Evolutionary conservation across 2,797 vertebrate species (phyloP).

Genomic region (Myotis pilosus): DNA sequence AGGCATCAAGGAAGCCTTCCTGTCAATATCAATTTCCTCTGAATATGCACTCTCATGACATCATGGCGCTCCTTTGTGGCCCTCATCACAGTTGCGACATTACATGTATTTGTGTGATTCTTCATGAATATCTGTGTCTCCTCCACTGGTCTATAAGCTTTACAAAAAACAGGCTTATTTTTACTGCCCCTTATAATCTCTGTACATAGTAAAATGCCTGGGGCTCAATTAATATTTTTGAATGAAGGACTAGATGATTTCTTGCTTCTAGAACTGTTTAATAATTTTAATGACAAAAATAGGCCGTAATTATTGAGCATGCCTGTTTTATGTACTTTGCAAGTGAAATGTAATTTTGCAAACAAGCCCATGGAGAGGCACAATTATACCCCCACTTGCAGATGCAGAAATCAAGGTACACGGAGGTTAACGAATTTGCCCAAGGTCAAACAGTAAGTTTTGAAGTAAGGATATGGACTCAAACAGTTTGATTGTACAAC

Average conservation of each 20-base stretch:
- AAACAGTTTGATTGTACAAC: background rate
- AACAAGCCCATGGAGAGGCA: background rate
- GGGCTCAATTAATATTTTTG: background rate
- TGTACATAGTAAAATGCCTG: background rate
- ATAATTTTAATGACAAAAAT: background rate
- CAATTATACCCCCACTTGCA: background rate
- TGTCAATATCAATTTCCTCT: background rate
- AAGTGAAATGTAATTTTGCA: background rate
- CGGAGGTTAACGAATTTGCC: background rate
- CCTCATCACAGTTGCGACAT: background rate
- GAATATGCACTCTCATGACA: background rate
- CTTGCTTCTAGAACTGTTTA: background rate
- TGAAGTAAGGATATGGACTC: background rate
- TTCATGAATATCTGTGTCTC: background rate
- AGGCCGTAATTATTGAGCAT: background rate
- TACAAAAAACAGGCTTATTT: background rate
- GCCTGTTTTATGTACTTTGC: background rate
- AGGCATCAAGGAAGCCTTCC: background rate
- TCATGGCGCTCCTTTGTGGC: background rate
- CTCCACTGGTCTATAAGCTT: background rate
- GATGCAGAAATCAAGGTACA: background rate
- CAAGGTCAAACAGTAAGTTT: background rate
- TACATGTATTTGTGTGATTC: background rate
- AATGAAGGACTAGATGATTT: constrained; percentile 26
- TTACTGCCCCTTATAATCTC: background rate